These are phyloP conservation scores for Podotricha telesiphe DNA, from an alignment of 2,888 invertebrate species.

Conservation along the genomic window DNA sequence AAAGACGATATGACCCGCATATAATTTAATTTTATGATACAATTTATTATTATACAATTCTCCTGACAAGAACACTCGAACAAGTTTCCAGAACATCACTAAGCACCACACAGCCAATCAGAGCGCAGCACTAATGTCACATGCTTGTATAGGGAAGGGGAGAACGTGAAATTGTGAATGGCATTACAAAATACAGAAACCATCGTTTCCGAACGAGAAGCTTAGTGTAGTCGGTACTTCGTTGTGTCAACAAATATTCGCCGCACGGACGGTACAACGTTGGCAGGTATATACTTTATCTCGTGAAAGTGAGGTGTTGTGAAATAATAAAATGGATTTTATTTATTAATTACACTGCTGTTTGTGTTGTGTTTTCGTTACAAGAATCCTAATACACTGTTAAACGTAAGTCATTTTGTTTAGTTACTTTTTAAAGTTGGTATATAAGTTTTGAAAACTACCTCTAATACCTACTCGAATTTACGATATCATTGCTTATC, in stretches of 20 bases:
- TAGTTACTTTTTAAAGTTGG: neutral
- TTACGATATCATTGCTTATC: constrained; percentile 35
- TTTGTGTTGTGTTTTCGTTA: constrained; percentile 51
- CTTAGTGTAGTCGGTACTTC: constrained; percentile 18
- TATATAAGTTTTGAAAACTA: constrained; percentile 25
- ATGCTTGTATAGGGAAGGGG: constrained; percentile 30
- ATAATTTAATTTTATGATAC: too few relatives aligned
- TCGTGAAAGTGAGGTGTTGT: constrained; percentile 70
- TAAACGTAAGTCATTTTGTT: constrained; percentile 57
- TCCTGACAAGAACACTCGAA: neutral
- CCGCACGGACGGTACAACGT: constrained; percentile 55
- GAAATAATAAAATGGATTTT: constrained; percentile 74
- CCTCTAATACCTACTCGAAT: constrained; percentile 16
- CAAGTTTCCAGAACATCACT: constrained; percentile 6
- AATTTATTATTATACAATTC: neutral
- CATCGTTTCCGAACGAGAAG: constrained; percentile 45
- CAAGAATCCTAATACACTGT: constrained; percentile 22
- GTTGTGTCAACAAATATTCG: constrained; percentile 54
- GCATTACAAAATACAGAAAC: constrained; percentile 22
- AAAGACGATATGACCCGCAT: too few relatives aligned
- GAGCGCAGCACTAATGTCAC: constrained; percentile 35
- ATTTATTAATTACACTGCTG: constrained; percentile 55
- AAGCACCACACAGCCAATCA: constrained; percentile 25
- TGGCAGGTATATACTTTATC: constrained; percentile 49
- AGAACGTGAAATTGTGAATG: constrained; percentile 22